Base-by-base conservation (phyloP, 2,888 invertebrate genomes). In the Mesoligia furuncula region DNA sequence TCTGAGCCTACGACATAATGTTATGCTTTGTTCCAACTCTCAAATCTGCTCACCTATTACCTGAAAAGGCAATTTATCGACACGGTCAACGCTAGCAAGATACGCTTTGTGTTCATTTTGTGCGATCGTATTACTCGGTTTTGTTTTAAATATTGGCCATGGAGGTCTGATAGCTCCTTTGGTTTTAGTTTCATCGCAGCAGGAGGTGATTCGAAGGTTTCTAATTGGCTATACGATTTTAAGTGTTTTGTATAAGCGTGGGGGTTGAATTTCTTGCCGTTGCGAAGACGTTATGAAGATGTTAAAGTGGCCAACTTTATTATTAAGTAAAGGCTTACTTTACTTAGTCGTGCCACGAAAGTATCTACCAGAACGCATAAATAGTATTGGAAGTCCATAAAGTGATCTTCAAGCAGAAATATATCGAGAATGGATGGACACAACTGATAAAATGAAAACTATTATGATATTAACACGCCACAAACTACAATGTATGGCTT, bases 191-290 rank as follows among this genome's bases (percentile, higher is more conserved):
- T 57, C 48, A 39, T 45, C 85, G 5, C 85, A 73, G 62, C 76
- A 69, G 85, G 77, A 42, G 77, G 70, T 57, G 13, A 48, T 15
- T 54, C 20, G 2, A n/a, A 68, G 67, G 59, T 57, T 76, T 77
- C 67, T 85, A 81, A 68, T 81, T 75, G 75, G 67, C 54, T 66
- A 54, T 81, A 61, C n/a, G 51, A 36, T 67, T 62, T 84, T n/a
- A 71, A 54, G 13, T 80, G 48, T 77, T 69, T 61, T 13, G 42
- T 42, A 77, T 62, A 20, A 45, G 39, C 59, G 64, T 79, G 59
- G 64, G 68, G 24, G 54, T n/a, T 48, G 24, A 54, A 80, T 27
- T 13, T 59, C 64, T 61, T 71, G 2, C 1, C 27, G 31, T 70
- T 62, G 57, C 45, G 13, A 39, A 59, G 11, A 61, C 4, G 6